Conservation (phyloP, 1,140 invertebrate species). For the Ditylenchus dipsaci region DNA sequence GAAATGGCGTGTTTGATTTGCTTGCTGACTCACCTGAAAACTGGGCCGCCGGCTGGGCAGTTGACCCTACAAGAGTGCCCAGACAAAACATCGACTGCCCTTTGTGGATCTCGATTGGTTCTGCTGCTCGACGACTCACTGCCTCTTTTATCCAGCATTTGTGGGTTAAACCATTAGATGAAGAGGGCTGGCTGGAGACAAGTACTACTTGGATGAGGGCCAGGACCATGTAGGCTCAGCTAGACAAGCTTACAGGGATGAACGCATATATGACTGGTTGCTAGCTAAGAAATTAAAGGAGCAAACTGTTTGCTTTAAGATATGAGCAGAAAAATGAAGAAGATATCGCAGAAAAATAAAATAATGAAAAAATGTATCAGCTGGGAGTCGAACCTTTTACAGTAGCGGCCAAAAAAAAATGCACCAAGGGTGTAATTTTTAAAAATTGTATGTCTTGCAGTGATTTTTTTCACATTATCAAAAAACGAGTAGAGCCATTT, state of each 20-base stretch:
- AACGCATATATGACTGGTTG: slow-evolving; percentile 11
- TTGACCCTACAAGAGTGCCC: slow-evolving; percentile 3
- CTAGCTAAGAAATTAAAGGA: slow-evolving; percentile 3
- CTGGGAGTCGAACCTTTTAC: too few species aligned
- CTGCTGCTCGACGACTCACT: neutral
- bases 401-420: too few species aligned
- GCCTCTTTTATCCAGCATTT: neutral
- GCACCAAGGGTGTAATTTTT: too few species aligned
- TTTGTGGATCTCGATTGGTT: slow-evolving; percentile 12
- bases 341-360: too few species aligned
- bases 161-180: neutral
- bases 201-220: neutral
- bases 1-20: slow-evolving; percentile 12
- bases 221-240: slow-evolving; percentile 6
- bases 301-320: too few species aligned
- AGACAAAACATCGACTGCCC: neutral
- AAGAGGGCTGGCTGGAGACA: neutral
- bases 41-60: slow-evolving; percentile 9
- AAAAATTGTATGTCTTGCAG: too few species aligned
- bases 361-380: too few species aligned
- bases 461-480: too few species aligned
- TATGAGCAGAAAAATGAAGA: too few species aligned
- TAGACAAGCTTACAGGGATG: slow-evolving; percentile 6
- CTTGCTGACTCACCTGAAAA: neutral
- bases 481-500: too few species aligned